These are phyloP conservation scores for Limosa lapponica DNA, from an alignment of 2,797 vertebrate species.

Conservation along the genomic window DNA sequence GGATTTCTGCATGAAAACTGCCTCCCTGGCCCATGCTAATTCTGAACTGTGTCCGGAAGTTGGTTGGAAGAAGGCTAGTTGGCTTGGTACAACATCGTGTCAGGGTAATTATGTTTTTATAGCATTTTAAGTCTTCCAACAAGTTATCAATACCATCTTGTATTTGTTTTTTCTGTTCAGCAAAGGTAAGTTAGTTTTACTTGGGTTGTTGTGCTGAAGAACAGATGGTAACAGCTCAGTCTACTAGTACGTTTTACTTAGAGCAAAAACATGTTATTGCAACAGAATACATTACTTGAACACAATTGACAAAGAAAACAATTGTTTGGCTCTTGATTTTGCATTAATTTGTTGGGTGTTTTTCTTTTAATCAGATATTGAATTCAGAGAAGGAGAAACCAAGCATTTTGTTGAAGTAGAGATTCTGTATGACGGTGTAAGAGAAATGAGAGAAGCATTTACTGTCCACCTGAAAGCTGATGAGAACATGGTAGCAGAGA, in stretches of 20 bases:
- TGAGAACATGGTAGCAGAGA: conserved; percentile 89
- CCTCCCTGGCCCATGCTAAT: neutral
- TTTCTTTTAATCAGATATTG: conserved; percentile 77
- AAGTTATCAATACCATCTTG: neutral
- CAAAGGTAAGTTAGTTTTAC: neutral
- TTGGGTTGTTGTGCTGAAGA: neutral
- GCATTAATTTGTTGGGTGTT: neutral
- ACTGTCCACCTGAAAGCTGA: conserved; percentile 88
- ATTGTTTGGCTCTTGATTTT: neutral
- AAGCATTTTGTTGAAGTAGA: conserved; percentile 87
- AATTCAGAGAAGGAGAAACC: conserved; percentile 86
- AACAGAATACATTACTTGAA: neutral
- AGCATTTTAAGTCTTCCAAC: neutral
- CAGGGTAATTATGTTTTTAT: neutral
- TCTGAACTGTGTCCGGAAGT: neutral
- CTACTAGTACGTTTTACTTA: neutral
- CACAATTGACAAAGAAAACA: neutral
- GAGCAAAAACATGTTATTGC: neutral
- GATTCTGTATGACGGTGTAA: conserved; percentile 85
- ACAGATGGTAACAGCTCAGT: neutral
- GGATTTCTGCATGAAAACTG: neutral
- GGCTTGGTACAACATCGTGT: neutral
- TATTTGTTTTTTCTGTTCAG: neutral
- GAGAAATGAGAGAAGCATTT: conserved; percentile 90
- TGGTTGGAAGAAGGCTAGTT: neutral